Conservation (phyloP, 2,888 invertebrate species). For the Ceriagrion tenellum region DNA sequence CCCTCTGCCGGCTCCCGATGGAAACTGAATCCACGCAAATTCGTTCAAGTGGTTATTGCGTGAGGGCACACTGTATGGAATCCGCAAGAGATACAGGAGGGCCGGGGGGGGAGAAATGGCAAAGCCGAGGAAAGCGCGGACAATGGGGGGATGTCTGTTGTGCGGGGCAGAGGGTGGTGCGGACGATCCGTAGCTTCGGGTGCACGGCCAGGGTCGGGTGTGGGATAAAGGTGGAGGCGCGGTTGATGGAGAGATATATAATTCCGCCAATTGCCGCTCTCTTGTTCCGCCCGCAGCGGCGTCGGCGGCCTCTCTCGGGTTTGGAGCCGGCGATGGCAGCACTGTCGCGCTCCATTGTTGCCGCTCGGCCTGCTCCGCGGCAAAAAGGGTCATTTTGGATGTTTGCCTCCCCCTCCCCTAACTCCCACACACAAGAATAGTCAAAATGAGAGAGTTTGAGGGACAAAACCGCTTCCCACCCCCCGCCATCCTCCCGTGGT, state of each 20-base stretch:
- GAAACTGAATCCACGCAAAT: slow-evolving; percentile 40
- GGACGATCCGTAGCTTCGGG: neutral
- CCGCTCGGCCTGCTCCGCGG: neutral
- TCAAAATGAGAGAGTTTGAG: neutral
- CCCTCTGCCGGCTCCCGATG: neutral
- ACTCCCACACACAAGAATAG: neutral
- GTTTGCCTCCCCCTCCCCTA: too few species aligned
- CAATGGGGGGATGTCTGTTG: neutral
- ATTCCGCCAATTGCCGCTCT: slow-evolving; percentile 50
- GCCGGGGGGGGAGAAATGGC: neutral
- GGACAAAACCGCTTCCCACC: neutral
- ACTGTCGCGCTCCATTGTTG: slow-evolving; percentile 55
- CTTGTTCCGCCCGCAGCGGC: slow-evolving; percentile 23
- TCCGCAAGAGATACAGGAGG: neutral
- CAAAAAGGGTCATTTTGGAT: slow-evolving; percentile 46
- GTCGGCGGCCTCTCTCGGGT: neutral
- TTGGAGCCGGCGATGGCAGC: neutral
- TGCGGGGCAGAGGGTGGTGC: neutral
- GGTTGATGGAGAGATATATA: neutral
- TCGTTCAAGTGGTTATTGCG: slow-evolving; percentile 66
- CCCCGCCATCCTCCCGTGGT: neutral
- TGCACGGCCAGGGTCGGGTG: neutral
- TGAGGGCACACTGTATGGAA: slow-evolving; percentile 19
- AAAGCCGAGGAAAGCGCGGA: neutral
- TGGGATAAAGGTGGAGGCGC: neutral